Evolutionary conservation across 2,888 invertebrate genomes (phyloP).

Genomic region (Latrodectus hesperus): DNA sequence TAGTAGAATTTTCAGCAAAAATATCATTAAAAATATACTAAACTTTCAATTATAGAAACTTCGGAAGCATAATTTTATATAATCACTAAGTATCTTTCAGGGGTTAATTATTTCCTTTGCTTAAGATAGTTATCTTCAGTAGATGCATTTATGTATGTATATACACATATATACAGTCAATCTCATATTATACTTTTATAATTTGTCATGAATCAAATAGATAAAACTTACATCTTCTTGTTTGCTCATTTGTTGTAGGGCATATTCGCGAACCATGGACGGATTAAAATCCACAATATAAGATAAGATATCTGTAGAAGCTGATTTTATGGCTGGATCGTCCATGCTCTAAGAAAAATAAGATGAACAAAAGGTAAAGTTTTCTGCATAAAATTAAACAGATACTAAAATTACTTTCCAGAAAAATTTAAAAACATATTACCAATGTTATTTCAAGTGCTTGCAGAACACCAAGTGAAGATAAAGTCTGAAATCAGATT

Average conservation of each 20-base stretch:
- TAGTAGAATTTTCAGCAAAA: too few species aligned
- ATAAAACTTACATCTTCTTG: constrained; percentile 85
- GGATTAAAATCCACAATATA: constrained; percentile 99
- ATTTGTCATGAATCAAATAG: constrained; percentile 3
- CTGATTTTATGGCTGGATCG: constrained; percentile 94
- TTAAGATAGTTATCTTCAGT: too few species aligned
- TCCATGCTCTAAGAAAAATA: constrained; percentile 80
- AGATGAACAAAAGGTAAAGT: neutral
- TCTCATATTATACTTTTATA: neutral
- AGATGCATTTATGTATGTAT: too few species aligned
- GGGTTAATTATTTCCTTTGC: too few species aligned
- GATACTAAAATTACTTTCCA: neutral
- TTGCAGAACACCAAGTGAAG: constrained; percentile 89
- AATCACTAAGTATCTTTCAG: too few species aligned
- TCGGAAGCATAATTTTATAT: too few species aligned
- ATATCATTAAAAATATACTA: too few species aligned
- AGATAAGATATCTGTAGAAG: constrained; percentile 97
- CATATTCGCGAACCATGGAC: constrained; percentile 96
- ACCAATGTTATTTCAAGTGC: constrained; percentile 91
- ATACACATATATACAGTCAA: too few species aligned
- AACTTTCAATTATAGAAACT: too few species aligned
- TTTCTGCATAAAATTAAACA: neutral
- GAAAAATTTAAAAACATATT: constrained; percentile 30
- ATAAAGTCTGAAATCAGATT: constrained; percentile 81
- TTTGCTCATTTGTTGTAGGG: constrained; percentile 91